These are phyloP conservation scores for Bubo bubo DNA, from an alignment of 2,113 vertebrate genomes.

Conservation along the genomic window DNA sequence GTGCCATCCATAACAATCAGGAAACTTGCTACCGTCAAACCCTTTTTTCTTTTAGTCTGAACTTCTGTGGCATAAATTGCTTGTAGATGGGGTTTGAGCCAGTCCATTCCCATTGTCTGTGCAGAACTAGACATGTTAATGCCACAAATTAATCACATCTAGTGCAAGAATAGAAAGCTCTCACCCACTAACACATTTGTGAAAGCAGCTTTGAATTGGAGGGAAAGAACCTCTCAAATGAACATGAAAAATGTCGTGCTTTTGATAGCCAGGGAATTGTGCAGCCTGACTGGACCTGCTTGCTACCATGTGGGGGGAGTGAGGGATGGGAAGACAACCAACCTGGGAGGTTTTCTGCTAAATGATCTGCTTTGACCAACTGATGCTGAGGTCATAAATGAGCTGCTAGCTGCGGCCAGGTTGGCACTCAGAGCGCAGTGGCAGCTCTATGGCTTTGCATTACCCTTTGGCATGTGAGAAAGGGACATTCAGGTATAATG, in stretches of 20 bases:
- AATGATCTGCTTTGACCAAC: conserved; percentile 78
- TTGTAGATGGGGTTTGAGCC: conserved; percentile 84
- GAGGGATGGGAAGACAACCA: conserved; percentile 71
- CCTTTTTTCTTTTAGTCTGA: conserved; percentile 67
- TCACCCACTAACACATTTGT: conserved; percentile 75
- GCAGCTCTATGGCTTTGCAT: conserved; percentile 85
- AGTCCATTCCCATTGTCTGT: conserved; percentile 87
- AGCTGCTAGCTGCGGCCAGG: conserved; percentile 76
- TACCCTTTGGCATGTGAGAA: conserved; percentile 72
- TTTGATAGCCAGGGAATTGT: conserved; percentile 75
- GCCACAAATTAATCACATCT: conserved; percentile 93
- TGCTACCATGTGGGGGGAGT: conserved; percentile 77
- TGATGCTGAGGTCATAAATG: conserved; percentile 77
- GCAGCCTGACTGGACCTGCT: conserved; percentile 75
- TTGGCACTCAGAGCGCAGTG: conserved; percentile 83
- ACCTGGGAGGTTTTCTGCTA: conserved; percentile 76
- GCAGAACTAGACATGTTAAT: conserved; percentile 82
- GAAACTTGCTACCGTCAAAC: conserved; percentile 44
- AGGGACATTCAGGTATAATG: conserved; percentile 48
- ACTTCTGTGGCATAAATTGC: conserved; percentile 78
- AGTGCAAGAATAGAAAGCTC: conserved; percentile 79
- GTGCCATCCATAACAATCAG: not conserved
- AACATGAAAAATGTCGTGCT: conserved; percentile 84
- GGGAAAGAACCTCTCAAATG: conserved; percentile 80
- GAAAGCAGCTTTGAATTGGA: conserved; percentile 72